These are phyloP conservation scores for Intellagama lesueurii DNA, from an alignment of 2,797 vertebrate genomes.

Conservation along the genomic window DNA sequence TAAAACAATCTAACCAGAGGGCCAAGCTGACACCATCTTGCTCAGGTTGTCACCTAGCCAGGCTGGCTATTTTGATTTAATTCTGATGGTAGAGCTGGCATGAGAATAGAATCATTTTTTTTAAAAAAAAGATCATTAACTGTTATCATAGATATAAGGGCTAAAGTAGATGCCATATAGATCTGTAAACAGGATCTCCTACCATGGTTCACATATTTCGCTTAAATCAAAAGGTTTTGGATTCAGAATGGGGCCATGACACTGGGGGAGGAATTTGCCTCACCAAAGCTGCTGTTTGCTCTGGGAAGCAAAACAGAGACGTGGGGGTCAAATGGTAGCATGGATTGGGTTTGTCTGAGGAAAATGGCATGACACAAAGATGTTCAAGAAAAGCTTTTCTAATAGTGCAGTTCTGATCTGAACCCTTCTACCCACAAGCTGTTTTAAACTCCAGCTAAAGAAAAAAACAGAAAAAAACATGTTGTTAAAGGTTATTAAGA, in stretches of 20 bases:
- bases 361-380: background rate
- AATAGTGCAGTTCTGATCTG: background rate
- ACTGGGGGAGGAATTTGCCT: background rate
- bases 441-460: background rate
- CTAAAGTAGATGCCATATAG: background rate
- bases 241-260: background rate
- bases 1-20: background rate
- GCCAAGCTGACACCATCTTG: background rate
- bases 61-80: background rate
- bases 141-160: background rate
- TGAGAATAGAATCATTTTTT: background rate
- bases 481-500: no score
- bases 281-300: background rate
- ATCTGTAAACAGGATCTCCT: background rate
- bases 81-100: background rate
- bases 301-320: background rate
- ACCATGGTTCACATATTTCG: background rate
- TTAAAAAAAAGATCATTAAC: background rate
- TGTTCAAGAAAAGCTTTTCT: background rate
- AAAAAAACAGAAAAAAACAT: background rate
- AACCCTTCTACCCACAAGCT: background rate
- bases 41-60: background rate
- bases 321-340: background rate
- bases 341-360: background rate
- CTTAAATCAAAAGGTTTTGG: background rate